A percentile compares a stretch with the other conserved stretches of the same genome.
Conservation (phyloP, 2,113 vertebrate species). For the Asarcornis scutulata region DNA sequence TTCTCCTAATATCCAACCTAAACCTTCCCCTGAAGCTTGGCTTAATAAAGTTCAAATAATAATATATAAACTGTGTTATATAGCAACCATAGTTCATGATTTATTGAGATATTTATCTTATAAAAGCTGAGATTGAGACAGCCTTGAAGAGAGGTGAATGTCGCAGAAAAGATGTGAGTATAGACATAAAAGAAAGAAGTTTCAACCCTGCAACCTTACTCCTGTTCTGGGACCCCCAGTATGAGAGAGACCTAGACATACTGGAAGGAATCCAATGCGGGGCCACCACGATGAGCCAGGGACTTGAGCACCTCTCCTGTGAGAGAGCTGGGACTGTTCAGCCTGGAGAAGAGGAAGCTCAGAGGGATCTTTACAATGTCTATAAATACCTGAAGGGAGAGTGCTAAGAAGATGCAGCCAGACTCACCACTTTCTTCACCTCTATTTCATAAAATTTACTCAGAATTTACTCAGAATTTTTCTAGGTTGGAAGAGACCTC, state of each 20-base stretch:
- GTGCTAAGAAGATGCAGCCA: no score
- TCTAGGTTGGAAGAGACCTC: no score
- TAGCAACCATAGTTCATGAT: background rate
- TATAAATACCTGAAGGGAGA: no score
- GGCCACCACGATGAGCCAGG: background rate
- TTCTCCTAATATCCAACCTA: no score
- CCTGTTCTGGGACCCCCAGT: background rate
- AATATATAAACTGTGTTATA: accelerated
- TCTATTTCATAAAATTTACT: no score
- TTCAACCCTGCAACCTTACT: background rate
- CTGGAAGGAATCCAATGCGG: background rate
- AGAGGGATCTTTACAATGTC: no score
- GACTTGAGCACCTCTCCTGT: background rate
- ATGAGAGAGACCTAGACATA: background rate
- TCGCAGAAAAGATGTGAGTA: background rate
- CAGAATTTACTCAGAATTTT: no score
- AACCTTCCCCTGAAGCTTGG: background rate
- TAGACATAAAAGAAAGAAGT: background rate
- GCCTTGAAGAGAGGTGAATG: background rate
- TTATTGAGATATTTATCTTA: background rate
- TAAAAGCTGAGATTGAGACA: background rate
- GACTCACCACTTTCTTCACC: no score
- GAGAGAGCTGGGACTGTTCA: background rate
- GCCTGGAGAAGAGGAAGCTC: no score
- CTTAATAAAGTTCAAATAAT: background rate